Percentiles rank a stretch among this genome's conserved stretches.
phyloP scores from a whole-genome alignment of 2,797 vertebrate species.

The Luscinia megarhynchos region DNA sequence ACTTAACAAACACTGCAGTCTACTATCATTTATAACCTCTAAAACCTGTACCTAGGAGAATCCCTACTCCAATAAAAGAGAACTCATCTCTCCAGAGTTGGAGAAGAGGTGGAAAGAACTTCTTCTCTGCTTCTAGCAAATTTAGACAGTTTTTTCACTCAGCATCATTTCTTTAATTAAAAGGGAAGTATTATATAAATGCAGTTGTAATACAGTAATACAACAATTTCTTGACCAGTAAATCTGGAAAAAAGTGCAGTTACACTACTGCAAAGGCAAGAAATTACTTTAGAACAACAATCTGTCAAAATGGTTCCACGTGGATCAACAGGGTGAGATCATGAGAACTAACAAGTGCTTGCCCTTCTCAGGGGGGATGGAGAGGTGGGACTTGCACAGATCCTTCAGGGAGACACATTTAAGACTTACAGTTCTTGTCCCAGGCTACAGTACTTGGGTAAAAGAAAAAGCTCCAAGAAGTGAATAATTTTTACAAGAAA shows the following conservation, averaged over 20 bases:
- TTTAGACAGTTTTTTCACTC: not conserved
- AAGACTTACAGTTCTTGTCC: not conserved
- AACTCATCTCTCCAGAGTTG: not conserved
- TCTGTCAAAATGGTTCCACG: not conserved
- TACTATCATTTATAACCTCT: not conserved
- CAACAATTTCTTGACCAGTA: not conserved
- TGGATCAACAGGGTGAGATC: not conserved
- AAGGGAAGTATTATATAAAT: not conserved
- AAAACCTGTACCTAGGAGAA: not conserved
- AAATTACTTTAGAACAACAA: not conserved
- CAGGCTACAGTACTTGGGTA: not conserved
- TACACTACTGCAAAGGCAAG: not conserved
- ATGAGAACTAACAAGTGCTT: not conserved
- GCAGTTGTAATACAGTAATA: not conserved
- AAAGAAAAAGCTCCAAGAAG: slow-evolving; percentile 6
- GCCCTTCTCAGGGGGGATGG: not conserved
- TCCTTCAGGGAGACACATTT: not conserved
- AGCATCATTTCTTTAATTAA: not conserved
- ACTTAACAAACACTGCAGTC: not conserved
- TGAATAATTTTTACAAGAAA: slow-evolving; percentile 41
- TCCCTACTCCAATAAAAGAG: not conserved
- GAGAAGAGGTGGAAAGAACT: not conserved
- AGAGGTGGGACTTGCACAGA: not conserved
- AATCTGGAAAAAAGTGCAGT: not conserved
- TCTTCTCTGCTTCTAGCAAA: not conserved